Evolutionary conservation across 2,888 invertebrate species (phyloP).

Genomic region (Emmelina monodactyla): DNA sequence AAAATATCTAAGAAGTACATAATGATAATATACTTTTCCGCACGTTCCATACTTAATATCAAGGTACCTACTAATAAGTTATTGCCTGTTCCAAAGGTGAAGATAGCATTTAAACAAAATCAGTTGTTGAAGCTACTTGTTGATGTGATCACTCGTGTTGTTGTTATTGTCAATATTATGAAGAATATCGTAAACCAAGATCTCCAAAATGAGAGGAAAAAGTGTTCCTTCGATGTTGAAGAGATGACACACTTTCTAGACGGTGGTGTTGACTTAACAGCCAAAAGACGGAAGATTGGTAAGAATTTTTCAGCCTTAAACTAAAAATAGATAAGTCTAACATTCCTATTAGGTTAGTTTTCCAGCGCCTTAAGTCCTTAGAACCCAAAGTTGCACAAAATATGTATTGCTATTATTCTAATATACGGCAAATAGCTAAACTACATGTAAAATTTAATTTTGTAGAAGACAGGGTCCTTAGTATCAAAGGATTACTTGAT

Average conservation of each 20-base stretch:
- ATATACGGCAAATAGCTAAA: too few species aligned
- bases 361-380: neutral
- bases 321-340: neutral
- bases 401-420: too few species aligned
- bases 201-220: conserved; percentile 72
- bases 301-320: conserved; percentile 12
- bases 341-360: too few species aligned
- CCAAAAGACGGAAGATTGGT: conserved; percentile 61
- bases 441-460: conserved; percentile 2
- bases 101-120: too few species aligned
- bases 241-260: conserved; percentile 82
- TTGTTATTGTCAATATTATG: too few species aligned
- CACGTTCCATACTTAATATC: too few species aligned
- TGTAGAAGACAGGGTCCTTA: neutral
- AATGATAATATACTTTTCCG: too few species aligned
- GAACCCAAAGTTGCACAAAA: neutral
- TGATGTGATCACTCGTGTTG: too few species aligned
- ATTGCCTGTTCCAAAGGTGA: too few species aligned
- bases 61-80: too few species aligned
- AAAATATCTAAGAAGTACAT: too few species aligned
- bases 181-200: conserved; percentile 75
- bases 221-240: conserved; percentile 72
- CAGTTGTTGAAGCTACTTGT: too few species aligned
- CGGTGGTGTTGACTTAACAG: conserved; percentile 73
- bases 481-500: conserved; percentile 46